These are phyloP conservation scores for Solenopsis invicta DNA, from an alignment of 1,140 invertebrate species.

Conservation along the genomic window DNA sequence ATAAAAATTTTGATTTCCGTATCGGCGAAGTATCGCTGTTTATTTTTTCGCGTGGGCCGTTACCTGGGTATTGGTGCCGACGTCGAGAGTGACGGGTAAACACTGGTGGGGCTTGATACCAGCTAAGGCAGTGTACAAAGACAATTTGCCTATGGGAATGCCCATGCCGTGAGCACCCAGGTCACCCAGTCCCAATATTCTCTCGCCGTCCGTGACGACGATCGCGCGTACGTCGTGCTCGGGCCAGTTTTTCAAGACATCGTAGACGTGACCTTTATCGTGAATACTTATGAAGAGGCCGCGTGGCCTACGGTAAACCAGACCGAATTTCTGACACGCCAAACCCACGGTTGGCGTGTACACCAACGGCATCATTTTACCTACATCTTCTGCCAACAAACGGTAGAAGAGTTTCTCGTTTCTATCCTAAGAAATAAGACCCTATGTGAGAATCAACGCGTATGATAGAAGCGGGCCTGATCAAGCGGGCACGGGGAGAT, in stretches of 20 bases:
- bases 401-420: slow-evolving; percentile 98
- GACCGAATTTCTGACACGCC: slow-evolving; percentile 98
- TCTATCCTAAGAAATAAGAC: slow-evolving; percentile 89
- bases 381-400: slow-evolving; percentile 95
- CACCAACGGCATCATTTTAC: slow-evolving; percentile 95
- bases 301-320: slow-evolving; percentile 95
- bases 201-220: slow-evolving; percentile 97
- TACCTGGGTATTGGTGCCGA: slow-evolving; percentile 96
- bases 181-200: slow-evolving; percentile 97
- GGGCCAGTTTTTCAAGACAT: slow-evolving; percentile 95
- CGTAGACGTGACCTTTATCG: slow-evolving; percentile 96
- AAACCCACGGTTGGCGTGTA: slow-evolving; percentile 97
- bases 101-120: slow-evolving; percentile 96
- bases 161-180: slow-evolving; percentile 98
- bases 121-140: slow-evolving; percentile 96
- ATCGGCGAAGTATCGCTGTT: no score
- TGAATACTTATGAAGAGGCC: slow-evolving; percentile 99
- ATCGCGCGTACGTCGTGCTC: slow-evolving; percentile 95
- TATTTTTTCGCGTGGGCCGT: no score
- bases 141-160: slow-evolving; percentile 96
- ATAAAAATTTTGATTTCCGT: not conserved
- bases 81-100: slow-evolving; percentile 96
- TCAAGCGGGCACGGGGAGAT: not conserved
- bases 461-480: not conserved
- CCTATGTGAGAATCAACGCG: slow-evolving; percentile 35